phyloP scores from a whole-genome alignment of 2,113 vertebrate species.

The Muntiacus muntjak region DNA sequence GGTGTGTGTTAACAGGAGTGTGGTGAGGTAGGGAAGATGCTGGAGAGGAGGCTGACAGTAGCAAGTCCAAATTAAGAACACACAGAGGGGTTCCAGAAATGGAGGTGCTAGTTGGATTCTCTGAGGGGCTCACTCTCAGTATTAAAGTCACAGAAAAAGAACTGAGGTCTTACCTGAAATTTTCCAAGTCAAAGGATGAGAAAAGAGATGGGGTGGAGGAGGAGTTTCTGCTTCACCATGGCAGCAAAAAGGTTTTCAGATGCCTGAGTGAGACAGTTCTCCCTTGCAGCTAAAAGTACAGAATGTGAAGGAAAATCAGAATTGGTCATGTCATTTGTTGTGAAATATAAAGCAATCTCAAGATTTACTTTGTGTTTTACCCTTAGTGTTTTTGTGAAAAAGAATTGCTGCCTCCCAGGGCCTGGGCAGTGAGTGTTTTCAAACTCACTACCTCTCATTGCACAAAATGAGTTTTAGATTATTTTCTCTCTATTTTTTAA shows the following conservation, averaged over 20 bases:
- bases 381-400: background rate
- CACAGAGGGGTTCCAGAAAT: conserved; percentile 30
- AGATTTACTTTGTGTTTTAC: conserved; percentile 6
- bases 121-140: background rate
- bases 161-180: background rate
- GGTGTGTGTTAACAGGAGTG: conserved; percentile 25
- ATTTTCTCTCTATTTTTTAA: background rate
- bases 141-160: background rate
- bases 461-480: background rate
- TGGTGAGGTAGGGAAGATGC: conserved; percentile 63
- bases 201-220: background rate
- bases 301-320: conserved; percentile 22
- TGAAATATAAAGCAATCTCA: conserved; percentile 3
- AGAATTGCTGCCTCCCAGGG: conserved; percentile 17
- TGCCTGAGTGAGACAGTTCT: background rate
- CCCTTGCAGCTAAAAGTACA: background rate
- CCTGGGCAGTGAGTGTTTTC: conserved; percentile 18
- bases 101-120: conserved; percentile 37
- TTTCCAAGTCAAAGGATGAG: conserved; percentile 20
- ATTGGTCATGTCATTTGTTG: background rate
- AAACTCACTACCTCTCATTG: background rate
- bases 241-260: conserved; percentile 24
- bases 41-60: conserved; percentile 71
- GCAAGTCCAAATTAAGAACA: conserved; percentile 74
- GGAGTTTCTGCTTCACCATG: conserved; percentile 19